Evolutionary conservation across 2,888 invertebrate species (phyloP), one percentile per base, ranked within the genome.

Genomic region (Galeopsomyia nigrocyanea): DNA sequence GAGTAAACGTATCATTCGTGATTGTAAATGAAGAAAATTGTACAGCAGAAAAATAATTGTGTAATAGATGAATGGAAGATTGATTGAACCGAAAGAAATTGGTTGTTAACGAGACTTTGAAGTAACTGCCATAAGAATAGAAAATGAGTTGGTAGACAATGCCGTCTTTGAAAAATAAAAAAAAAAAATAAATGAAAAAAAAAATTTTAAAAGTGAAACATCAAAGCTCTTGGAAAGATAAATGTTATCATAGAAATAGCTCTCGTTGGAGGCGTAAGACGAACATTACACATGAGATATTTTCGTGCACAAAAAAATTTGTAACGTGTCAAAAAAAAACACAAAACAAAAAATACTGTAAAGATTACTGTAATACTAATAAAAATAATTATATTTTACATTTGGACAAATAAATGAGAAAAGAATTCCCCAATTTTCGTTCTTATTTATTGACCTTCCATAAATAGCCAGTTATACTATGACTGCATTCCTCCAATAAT

Each of bases 311-410:
- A 10, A 39, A 39, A 39, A 13, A 10, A 39, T 10, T 39, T 39
- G 39, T 39, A 39, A 39, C 7, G 13, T 39, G 39, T 39, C 13
- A 1, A 3, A 39, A 39, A 39, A 13, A 13, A 65, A 63, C 73
- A 70, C 13, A 1, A 3, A 39, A 39, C 2, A 13, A 13, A 65
- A 63, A 75, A 70, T 68, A 73, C 71, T 71, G 71, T 71, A 73
- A 73, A 71, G 51, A 66, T 75, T 71, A 71, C 10, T 68, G 49
- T 75, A 49, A 68, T 73, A 73, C 73, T 66, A 68, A 75, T 75
- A 73, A 68, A 73, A 71, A 71, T 50, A 62, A 73, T 63, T 75
- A 73, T 75, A 75, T 75, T 75, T 75, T 75, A 68, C 73, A 75
- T 75, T 75, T 75, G 68, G 71, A 61, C 56, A 71, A 70, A 73